Evolutionary conservation across 2,888 invertebrate genomes (phyloP).

Genomic region (Alsophila aescularia): DNA sequence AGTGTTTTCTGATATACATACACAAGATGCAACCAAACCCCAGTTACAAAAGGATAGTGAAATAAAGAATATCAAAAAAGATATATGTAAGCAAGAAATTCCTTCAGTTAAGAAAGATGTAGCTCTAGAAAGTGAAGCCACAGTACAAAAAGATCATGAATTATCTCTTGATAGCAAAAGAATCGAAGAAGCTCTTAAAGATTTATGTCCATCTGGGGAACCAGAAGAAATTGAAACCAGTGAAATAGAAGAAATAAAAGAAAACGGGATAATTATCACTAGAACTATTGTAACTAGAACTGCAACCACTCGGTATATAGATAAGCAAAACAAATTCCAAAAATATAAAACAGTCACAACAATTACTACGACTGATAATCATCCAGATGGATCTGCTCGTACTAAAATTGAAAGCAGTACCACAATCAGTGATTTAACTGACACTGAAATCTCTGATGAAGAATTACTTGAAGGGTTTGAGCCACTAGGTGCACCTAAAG

Average conservation of each 20-base stretch:
- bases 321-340: slow-evolving; percentile 36
- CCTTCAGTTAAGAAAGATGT: not conserved
- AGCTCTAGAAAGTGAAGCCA: not conserved
- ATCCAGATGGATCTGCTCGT: slow-evolving; percentile 46
- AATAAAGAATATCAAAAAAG: not conserved
- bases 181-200: slow-evolving; percentile 18
- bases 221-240: slow-evolving; percentile 32
- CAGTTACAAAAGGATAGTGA: not conserved
- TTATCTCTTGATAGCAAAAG: slow-evolving; percentile 17
- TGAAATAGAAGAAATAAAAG: slow-evolving; percentile 36
- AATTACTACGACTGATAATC: slow-evolving; percentile 45
- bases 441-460: slow-evolving; percentile 36
- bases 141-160: not conserved
- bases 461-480: slow-evolving; percentile 53
- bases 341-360: slow-evolving; percentile 44
- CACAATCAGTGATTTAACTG: slow-evolving; percentile 36
- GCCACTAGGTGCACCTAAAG: slow-evolving; percentile 50
- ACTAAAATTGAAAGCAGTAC: slow-evolving; percentile 47
- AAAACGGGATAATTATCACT: slow-evolving; percentile 24
- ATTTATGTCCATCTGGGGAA: slow-evolving; percentile 25
- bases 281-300: slow-evolving; percentile 31
- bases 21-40: slow-evolving; percentile 1
- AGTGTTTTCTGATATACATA: slow-evolving; percentile 28
- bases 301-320: slow-evolving; percentile 40
- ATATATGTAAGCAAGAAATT: not conserved